Evolutionary conservation across 2,888 invertebrate genomes (phyloP), one percentile per base, ranked within the genome.

Genomic region (Hydrotaea cyrtoneurina): DNA sequence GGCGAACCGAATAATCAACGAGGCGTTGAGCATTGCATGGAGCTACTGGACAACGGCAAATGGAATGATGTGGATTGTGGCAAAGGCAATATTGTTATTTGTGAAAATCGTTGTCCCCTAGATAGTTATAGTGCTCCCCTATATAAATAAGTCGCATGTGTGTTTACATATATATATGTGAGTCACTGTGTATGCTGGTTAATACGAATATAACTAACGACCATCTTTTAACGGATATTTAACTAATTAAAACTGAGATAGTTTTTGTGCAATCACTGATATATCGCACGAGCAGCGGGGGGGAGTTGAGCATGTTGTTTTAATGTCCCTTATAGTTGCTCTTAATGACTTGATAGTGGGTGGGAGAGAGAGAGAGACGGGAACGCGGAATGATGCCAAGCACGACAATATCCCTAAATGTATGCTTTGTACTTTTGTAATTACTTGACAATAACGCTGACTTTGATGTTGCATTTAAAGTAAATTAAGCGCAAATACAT

Each of bases 401-500:
- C 31, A 31, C 2, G 31, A 23, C 59, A 26, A 15, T 59, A 43
- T 66, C 69, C 69, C 46, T 69, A 21, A 69, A 69, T 23, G 69
- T 69, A 46, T 46, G 69, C 46, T 46, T 23, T 46, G 43, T 23
- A 23, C 15, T 66, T 46, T 11, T 69, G 15, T 69, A 69, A 69
- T 69, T 64, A 75, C 31, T 50, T 50, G 75, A 80, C 72, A 66
- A 66, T 75, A 57, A 78, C 62, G 43, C 75, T 75, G 80, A 72
- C 64, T 64, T n/a, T 31, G 43, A 57, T 78, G 80, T 77, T 17
- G 74, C n/a, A 75, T 78, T 80, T 72, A 71, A 75, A 78, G 57
- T 75, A 75, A 84, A 80, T 84, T 84, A 78, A 80, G 73, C 78
- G 64, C 71, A 84, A 84, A 80, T 80, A n/a, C n/a, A 80, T 83